Evolutionary conservation across 1,140 invertebrate genomes (phyloP).

Genomic region (Halesus radiatus): DNA sequence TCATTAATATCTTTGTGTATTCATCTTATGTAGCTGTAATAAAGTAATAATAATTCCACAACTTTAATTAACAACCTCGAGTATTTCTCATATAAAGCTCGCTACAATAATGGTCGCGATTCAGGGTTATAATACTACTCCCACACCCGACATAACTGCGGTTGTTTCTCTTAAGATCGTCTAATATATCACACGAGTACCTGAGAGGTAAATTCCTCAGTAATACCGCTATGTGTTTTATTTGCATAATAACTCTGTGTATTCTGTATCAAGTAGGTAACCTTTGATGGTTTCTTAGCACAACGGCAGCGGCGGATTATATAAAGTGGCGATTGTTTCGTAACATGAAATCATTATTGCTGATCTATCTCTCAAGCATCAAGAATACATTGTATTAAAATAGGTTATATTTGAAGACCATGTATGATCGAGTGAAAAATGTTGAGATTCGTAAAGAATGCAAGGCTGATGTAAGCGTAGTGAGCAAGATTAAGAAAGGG

Average conservation of each 20-base stretch:
- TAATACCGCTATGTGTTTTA: background rate
- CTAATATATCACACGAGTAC: conserved; percentile 3
- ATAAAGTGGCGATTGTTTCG: background rate
- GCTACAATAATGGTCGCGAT: background rate
- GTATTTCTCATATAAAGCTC: background rate
- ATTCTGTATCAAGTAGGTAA: background rate
- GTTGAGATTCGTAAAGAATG: too few relatives aligned
- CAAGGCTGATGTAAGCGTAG: too few relatives aligned
- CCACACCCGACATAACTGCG: conserved; percentile 1
- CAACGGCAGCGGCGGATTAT: background rate
- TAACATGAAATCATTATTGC: too few relatives aligned
- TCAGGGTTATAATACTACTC: background rate
- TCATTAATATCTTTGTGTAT: background rate
- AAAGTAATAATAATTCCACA: conserved; percentile 13
- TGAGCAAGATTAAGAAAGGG: too few relatives aligned
- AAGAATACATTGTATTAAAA: too few relatives aligned
- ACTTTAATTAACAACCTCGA: conserved; percentile 1
- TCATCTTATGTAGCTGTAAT: background rate
- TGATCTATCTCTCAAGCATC: too few relatives aligned
- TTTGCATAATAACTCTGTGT: background rate
- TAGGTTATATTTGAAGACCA: too few relatives aligned
- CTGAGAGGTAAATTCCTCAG: conserved; percentile 1
- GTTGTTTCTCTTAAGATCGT: background rate
- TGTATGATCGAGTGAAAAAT: too few relatives aligned
- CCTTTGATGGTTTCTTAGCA: background rate